These are phyloP conservation scores for Darevskia mixta DNA, from an alignment of 2,797 vertebrate genomes.

Conservation along the genomic window DNA sequence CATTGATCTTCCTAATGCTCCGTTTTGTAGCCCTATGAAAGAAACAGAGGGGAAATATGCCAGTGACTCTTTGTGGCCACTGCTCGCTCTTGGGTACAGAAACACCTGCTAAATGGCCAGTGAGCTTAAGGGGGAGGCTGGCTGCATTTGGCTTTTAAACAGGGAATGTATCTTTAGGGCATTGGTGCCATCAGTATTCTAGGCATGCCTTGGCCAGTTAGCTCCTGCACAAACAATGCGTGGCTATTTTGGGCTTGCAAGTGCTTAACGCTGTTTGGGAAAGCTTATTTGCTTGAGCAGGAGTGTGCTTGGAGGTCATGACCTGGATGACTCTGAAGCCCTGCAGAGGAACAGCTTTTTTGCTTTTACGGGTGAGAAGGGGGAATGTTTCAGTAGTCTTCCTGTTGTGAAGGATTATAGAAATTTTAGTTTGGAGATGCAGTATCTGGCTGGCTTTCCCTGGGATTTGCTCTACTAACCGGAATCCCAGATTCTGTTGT, in stretches of 20 bases:
- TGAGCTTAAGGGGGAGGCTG: not conserved
- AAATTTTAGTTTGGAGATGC: constrained; percentile 3
- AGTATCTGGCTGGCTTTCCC: not conserved
- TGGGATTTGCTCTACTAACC: not conserved
- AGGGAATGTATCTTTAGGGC: not conserved
- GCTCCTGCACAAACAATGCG: not conserved
- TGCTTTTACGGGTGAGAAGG: not conserved
- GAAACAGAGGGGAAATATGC: not conserved
- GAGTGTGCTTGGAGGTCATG: constrained; percentile 4
- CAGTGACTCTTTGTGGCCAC: fast-evolving
- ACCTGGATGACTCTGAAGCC: constrained; percentile 21
- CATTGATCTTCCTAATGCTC: not conserved
- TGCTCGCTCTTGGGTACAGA: not conserved
- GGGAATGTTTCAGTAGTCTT: not conserved
- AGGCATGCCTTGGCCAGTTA: not conserved
- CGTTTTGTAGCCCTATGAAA: not conserved
- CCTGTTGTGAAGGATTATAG: not conserved
- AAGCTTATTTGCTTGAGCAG: constrained; percentile 26
- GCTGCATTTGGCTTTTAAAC: not conserved
- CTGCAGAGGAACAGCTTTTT: not conserved
- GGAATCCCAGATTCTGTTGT: not conserved
- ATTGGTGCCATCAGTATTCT: not conserved
- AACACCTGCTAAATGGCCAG: not conserved
- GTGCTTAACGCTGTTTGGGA: not conserved
- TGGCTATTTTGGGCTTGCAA: not conserved